These are phyloP conservation scores for Origma solitaria DNA, from an alignment of 2,113 vertebrate genomes.

Conservation along the genomic window DNA sequence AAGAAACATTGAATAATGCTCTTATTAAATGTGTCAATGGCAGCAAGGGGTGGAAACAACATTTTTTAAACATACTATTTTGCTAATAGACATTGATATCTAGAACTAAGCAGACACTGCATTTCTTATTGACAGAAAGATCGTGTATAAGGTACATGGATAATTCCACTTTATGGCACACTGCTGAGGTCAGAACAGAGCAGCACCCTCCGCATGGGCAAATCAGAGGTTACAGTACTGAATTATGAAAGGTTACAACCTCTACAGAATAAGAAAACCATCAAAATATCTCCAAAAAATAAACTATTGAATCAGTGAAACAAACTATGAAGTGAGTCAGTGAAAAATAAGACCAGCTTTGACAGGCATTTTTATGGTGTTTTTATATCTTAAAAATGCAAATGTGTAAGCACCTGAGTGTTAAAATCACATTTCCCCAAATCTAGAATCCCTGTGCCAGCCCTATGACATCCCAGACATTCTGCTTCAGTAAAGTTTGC, in stretches of 20 bases:
- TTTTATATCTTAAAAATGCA: not conserved
- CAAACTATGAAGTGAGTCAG: not conserved
- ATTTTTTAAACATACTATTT: not conserved
- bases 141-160: accelerated
- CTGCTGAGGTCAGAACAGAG: not conserved
- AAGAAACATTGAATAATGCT: not conserved
- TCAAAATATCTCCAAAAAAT: not conserved
- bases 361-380: not conserved
- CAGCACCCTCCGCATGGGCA: not conserved
- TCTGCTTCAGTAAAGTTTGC: not conserved
- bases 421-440: not conserved
- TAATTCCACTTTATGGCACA: not conserved
- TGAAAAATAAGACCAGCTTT: not conserved
- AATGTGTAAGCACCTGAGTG: not conserved
- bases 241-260: not conserved
- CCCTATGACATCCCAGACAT: accelerated
- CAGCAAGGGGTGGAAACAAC: not conserved
- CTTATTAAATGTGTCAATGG: not conserved
- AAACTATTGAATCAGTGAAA: not conserved
- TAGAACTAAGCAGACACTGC: not conserved
- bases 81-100: not conserved
- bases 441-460: not conserved
- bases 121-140: not conserved
- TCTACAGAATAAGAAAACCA: not conserved
- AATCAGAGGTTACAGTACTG: not conserved